Conservation (phyloP, 2,113 vertebrate genomes). For the Elephas maximus region DNA sequence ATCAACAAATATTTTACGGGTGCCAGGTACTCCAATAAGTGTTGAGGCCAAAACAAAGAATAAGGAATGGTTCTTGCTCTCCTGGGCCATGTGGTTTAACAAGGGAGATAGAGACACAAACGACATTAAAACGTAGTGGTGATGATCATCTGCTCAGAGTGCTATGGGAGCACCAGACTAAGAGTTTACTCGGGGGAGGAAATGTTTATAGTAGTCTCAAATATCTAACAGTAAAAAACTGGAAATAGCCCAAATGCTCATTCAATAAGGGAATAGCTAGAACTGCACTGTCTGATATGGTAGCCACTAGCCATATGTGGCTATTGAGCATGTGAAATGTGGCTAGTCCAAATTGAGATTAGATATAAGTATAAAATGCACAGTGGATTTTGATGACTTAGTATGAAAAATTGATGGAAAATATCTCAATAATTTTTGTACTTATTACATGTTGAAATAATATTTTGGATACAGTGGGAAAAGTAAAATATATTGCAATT, state of each 20-base stretch:
- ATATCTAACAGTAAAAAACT: conserved; percentile 12
- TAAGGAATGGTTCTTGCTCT: not conserved
- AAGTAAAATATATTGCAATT: not conserved
- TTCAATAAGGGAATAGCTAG: not conserved
- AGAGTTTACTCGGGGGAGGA: not conserved
- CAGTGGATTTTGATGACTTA: conserved; percentile 4
- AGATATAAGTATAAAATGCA: not conserved
- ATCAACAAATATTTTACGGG: not conserved
- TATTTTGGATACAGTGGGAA: not conserved
- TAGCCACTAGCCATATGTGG: not conserved
- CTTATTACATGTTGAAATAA: conserved; percentile 25
- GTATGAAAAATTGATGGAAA: conserved; percentile 18
- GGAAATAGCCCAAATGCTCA: not conserved
- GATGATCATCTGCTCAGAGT: not conserved
- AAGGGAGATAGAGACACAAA: not conserved
- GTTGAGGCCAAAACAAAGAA: not conserved
- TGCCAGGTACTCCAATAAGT: not conserved
- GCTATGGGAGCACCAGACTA: not conserved
- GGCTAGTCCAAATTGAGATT: not conserved
- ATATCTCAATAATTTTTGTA: not conserved
- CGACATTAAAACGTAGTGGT: not conserved
- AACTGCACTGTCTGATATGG: not conserved
- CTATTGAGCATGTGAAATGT: not conserved
- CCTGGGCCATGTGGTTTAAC: not conserved
- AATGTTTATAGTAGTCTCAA: not conserved